Conservation (phyloP, 2,113 vertebrate species). For the Bubo scandiacus region DNA sequence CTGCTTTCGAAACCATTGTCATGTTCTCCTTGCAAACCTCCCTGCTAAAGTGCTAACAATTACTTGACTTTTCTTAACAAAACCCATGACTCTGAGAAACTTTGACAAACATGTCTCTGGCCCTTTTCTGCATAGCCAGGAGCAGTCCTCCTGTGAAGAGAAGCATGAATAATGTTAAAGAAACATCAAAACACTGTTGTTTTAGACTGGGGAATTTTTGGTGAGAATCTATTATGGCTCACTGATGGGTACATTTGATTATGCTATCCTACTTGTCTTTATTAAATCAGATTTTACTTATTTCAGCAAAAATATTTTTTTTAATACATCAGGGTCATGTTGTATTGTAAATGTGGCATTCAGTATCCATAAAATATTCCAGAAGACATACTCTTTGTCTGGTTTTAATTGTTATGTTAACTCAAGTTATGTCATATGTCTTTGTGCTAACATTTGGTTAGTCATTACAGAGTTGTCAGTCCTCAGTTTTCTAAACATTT, state of each 20-base stretch:
- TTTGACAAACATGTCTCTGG: not conserved
- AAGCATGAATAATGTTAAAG: not conserved
- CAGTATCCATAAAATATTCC: not conserved
- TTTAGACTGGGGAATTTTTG: not conserved
- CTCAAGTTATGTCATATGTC: not conserved
- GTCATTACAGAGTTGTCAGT: not conserved
- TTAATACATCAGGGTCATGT: not conserved
- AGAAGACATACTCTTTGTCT: not conserved
- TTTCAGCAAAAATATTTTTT: not conserved
- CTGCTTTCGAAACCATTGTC: not conserved
- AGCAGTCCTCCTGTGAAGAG: not conserved
- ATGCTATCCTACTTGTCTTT: slow-evolving; percentile 33
- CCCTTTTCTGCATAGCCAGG: not conserved
- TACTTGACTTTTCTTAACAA: not conserved
- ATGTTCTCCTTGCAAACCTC: not conserved
- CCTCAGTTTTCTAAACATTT: not conserved
- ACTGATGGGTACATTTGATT: not conserved
- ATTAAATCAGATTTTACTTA: slow-evolving; percentile 15
- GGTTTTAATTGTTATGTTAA: not conserved
- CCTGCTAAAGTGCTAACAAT: not conserved
- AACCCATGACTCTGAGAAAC: not conserved
- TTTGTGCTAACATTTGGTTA: not conserved
- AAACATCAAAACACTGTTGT: not conserved
- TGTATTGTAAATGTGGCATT: slow-evolving; percentile 23
- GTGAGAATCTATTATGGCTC: not conserved